Evolutionary conservation across 2,113 vertebrate genomes (phyloP), one percentile per base, ranked within the genome.

Genomic region (Megaleporinus macrocephalus): DNA sequence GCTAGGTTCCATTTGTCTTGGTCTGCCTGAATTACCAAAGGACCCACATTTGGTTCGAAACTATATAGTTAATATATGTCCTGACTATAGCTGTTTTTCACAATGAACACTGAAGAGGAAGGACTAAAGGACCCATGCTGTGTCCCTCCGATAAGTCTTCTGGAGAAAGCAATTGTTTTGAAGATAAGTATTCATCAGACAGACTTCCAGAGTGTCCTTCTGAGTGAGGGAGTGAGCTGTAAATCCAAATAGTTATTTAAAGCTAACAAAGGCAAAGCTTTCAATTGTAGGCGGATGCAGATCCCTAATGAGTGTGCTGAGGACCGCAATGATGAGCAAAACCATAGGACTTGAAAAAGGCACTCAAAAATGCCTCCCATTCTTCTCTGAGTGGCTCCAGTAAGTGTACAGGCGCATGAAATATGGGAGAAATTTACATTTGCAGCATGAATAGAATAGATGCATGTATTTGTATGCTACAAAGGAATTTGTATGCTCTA

Each of bases 271-370:
- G 33, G 36, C 33, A 11, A 44, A 16, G 36, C 41, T 68, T 20
- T 57, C 14, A 15, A 61, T 26, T 61, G 57, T 61, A 26, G 57
- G 57, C 57, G 24, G 57, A 61, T 22, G 22, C 12, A 11, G 57
- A 61, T 24, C n/a, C 36, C 41, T 77, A 65, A 77, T 51, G 41
- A 77, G 24, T 14, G 63, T 62, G 61, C 75, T 15, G 44, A 66
- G 59, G 36, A 41, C 73, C 41, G 57, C 55, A 41, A 10, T 36
- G 22, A 22, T 10, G n/a, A 76, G 24, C 55, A 76, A 61, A 61
- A 10, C 57, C 26, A 10, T 29, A 66, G 7, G 3, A 44, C 51
- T 53, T 53, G 5, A 26, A 66, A 41, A 78, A 41, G 20, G 22
- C 9, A 66, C 2, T 18, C 14, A 47, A 76, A 62, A 62, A 51